Evolutionary conservation across 2,797 vertebrate genomes (phyloP), one percentile per base, ranked within the genome.

Genomic region (Esox lucius): DNA sequence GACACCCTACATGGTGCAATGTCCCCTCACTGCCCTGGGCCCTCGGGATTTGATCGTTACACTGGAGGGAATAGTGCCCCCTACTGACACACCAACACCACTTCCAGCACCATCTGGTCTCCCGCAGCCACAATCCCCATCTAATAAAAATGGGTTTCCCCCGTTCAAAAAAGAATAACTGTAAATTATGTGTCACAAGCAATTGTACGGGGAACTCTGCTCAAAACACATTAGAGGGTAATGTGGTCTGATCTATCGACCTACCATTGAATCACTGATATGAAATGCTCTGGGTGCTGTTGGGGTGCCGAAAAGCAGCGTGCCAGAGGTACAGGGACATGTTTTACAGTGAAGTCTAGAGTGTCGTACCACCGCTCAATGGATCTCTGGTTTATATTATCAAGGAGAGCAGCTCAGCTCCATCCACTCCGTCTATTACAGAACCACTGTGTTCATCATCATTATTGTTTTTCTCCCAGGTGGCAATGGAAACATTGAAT

Each of bases 391-490:
- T 71, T 71, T 35, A 39, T 39, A 24, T 12, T 39, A 77, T 72
- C 6, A 64, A 61, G 76, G 81, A 75, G 75, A 61, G 70, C 70
- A 56, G 71, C 7, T 24, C 56, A 12, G n/a, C 22, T 24, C 22
- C 16, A 80, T 76, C 71, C 24, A 77, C 79, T 82, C 74, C 75
- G 70, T 82, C 80, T 79, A 82, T 86, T 84, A 84, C 64, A 35
- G 73, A 81, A 79, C 75, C 77, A 79, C 74, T 79, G 82, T 80
- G 77, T 83, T 80, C 75, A 69, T 68, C 77, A 68, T 66, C 70
- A 76, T 84, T 80, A 78, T 77, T 81, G 84, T 79, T 86, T 86
- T 77, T 80, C 73, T 82, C 72, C 78, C 75, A 82, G 81, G 80
- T 61, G 71, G 77, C 75, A 77, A 75, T 79, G 78, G 84, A 86